A percentile compares a stretch with the other conserved stretches of the same genome.
phyloP scores from a whole-genome alignment of 2,797 vertebrate genomes.

The Dicrostonyx torquatus region DNA sequence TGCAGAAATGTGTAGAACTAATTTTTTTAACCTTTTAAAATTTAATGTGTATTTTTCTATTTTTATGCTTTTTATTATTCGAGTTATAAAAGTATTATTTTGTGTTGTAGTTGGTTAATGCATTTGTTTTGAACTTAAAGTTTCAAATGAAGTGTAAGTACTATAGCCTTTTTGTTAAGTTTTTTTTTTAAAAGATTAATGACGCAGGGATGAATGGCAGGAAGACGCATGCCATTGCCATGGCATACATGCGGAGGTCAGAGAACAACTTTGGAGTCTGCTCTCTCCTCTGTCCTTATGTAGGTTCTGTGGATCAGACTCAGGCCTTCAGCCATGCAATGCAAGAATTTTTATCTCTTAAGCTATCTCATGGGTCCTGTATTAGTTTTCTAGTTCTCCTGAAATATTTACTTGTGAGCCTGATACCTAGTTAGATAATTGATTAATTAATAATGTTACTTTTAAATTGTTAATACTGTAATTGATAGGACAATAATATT shows the following conservation, averaged over 20 bases:
- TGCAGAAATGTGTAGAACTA: neutral
- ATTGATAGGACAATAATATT: neutral
- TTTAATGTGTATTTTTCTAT: slow-evolving; percentile 1
- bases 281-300: neutral
- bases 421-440: slow-evolving; percentile 23
- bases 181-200: neutral
- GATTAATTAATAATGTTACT: slow-evolving; percentile 7
- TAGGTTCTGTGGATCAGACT: too few species aligned
- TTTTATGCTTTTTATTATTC: slow-evolving; percentile 18
- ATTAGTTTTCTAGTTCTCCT: neutral
- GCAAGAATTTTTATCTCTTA: neutral
- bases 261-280: neutral
- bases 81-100: slow-evolving; percentile 51
- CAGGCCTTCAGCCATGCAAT: neutral
- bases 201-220: neutral
- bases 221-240: neutral
- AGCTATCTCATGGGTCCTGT: neutral
- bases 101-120: neutral
- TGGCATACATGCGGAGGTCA: neutral
- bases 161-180: neutral
- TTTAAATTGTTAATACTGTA: slow-evolving; percentile 22
- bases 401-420: slow-evolving; percentile 51
- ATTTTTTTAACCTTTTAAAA: neutral
- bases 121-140: slow-evolving; percentile 39
- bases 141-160: slow-evolving; percentile 15